Base-by-base conservation (phyloP, 2,888 invertebrate genomes). In the Mimas tiliae region DNA sequence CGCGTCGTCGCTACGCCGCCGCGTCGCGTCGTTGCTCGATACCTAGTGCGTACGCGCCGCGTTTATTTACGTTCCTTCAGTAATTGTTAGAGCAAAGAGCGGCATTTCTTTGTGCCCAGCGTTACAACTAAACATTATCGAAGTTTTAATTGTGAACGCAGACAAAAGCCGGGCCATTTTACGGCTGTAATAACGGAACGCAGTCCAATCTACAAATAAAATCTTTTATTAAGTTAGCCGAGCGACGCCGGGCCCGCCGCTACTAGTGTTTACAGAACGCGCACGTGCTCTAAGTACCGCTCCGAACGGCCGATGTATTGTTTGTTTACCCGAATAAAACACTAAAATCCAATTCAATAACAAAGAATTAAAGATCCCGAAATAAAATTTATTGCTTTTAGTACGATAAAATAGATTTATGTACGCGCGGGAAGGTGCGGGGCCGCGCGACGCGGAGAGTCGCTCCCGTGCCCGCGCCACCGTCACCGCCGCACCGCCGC, bases 331-430 rank as follows among this genome's bases (percentile, higher is more conserved):
- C 89, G 90, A 91, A 93, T 93, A 93, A 92, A 93, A 93, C 93
- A 93, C 93, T 93, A 93, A 93, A 93, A 92, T 93, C 92, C 90
- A 92, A 92, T 92, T 92, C 93, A 92, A 93, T 93, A 93, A 93
- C 93, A 93, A 93, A 93, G 93, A 93, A 93, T 93, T 93, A 93
- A 93, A 93, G 93, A 92, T 93, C 93, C 93, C 89, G 88, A 93
- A 93, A 93, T 93, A 93, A 92, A 93, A 93, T 93, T 93, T 92
- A 93, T 93, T 92, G 91, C 93, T 85, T 80, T 84, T 79, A 84
- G 89, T 89, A 91, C 93, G 91, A 93, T 93, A 92, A 93, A 93
- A 93, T 93, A 93, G 93, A 93, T 93, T 93, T 93, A 93, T 93
- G 92, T 89, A 87, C 82, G 88, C 77, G 84, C 81, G 78, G 85